Evolutionary conservation across 2,888 invertebrate genomes (phyloP).

Genomic region (Drosophila affinis): DNA sequence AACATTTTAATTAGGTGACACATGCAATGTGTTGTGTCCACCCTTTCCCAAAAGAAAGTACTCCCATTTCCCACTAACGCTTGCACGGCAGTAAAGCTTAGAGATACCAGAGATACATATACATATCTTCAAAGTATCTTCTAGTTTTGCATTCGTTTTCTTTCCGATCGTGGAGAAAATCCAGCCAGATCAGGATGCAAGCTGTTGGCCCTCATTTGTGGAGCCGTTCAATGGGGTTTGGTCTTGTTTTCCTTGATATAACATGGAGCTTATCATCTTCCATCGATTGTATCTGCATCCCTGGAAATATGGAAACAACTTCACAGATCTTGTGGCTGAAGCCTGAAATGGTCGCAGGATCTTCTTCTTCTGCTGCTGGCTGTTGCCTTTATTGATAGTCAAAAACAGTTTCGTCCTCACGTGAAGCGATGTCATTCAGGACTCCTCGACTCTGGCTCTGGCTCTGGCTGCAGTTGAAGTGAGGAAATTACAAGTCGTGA

Average conservation of each 20-base stretch:
- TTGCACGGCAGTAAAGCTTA: not conserved
- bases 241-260: too few species aligned
- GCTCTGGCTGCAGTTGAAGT: slow-evolving; percentile 71
- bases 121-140: too few species aligned
- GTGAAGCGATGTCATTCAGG: slow-evolving; percentile 23
- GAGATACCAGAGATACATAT: too few species aligned
- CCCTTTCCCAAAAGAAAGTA: not conserved
- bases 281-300: not conserved
- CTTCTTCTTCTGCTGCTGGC: not conserved
- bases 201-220: too few species aligned
- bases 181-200: too few species aligned
- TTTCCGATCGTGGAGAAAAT: too few species aligned
- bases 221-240: too few species aligned
- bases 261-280: too few species aligned
- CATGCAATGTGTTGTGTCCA: slow-evolving; percentile 56
- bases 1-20: slow-evolving; percentile 78
- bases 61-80: not conserved
- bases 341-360: not conserved
- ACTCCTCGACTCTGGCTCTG: slow-evolving; percentile 18
- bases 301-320: not conserved
- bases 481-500: slow-evolving; percentile 82
- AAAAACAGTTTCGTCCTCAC: slow-evolving; percentile 58
- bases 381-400: slow-evolving; percentile 75
- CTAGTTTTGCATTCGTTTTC: too few species aligned
- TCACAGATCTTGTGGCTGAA: not conserved